Evolutionary conservation across 2,797 vertebrate species (phyloP).

Genomic region (Cichlasoma orientale): DNA sequence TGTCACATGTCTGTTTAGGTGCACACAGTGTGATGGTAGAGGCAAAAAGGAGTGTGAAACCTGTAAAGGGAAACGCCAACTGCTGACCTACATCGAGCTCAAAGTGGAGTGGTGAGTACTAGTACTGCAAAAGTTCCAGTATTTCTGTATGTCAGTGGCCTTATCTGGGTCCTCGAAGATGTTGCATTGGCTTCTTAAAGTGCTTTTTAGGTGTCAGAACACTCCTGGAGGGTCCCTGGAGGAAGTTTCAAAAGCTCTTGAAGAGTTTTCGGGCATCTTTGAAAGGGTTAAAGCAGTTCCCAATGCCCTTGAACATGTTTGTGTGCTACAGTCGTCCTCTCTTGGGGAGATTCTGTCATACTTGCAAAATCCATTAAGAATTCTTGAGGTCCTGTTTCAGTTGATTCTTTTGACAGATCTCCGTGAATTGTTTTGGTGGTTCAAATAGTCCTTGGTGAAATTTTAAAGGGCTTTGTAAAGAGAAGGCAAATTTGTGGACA

Average conservation of each 20-base stretch:
- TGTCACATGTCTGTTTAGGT: slow-evolving; percentile 53
- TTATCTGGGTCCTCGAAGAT: not conserved
- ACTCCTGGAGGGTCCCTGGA: no score
- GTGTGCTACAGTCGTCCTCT: no score
- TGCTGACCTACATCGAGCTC: slow-evolving; percentile 75
- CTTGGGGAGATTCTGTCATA: no score
- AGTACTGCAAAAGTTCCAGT: not conserved
- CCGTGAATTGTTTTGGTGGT: not conserved
- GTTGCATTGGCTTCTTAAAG: not conserved
- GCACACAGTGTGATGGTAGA: slow-evolving; percentile 29
- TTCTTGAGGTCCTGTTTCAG: not conserved
- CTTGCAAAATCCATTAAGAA: not conserved
- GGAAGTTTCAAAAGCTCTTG: not conserved
- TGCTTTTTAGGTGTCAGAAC: not conserved
- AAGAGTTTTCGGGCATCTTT: not conserved
- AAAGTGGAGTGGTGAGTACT: slow-evolving; percentile 77
- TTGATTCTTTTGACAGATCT: not conserved
- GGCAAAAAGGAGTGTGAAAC: slow-evolving; percentile 56
- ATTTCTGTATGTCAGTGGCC: not conserved
- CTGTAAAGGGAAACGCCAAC: slow-evolving; percentile 72
- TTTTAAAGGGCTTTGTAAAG: no score
- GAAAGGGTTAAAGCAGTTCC: not conserved
- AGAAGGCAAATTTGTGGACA: not conserved
- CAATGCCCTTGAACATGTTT: no score
- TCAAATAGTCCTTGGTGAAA: no score